These are phyloP conservation scores for Mesoclemmys tuberculata DNA, from an alignment of 2,113 vertebrate species.

Conservation along the genomic window DNA sequence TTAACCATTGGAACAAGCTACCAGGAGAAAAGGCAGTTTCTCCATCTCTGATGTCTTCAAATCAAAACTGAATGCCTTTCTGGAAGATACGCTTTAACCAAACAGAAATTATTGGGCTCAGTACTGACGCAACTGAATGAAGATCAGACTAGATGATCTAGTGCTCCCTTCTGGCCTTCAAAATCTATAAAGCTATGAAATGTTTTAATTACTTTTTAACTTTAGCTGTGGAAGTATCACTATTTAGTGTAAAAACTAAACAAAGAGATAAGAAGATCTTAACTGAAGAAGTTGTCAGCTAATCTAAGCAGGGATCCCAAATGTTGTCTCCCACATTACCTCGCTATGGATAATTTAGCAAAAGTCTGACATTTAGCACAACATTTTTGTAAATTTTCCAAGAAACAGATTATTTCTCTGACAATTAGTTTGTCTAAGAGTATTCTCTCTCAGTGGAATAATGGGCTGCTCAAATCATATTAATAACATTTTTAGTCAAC, in stretches of 20 bases:
- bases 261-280: not conserved
- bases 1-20: not conserved
- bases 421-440: not conserved
- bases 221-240: not conserved
- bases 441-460: not conserved
- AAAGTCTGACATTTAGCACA: not conserved
- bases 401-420: not conserved
- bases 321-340: not conserved
- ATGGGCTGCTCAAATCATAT: not conserved
- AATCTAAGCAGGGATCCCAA: not conserved
- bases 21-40: not conserved
- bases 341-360: not conserved
- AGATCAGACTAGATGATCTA: not conserved
- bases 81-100: slow-evolving; percentile 1
- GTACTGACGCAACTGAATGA: not conserved
- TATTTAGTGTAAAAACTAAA: not conserved
- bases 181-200: not conserved
- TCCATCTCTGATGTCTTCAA: not conserved
- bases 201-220: not conserved
- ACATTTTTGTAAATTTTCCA: not conserved
- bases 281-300: not conserved
- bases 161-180: not conserved
- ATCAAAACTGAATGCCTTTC: not conserved
- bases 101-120: not conserved
- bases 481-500: not conserved